Evolutionary conservation across 1,140 invertebrate species (phyloP), one percentile per base, ranked within the genome.

Genomic region (Octopus sinensis): DNA sequence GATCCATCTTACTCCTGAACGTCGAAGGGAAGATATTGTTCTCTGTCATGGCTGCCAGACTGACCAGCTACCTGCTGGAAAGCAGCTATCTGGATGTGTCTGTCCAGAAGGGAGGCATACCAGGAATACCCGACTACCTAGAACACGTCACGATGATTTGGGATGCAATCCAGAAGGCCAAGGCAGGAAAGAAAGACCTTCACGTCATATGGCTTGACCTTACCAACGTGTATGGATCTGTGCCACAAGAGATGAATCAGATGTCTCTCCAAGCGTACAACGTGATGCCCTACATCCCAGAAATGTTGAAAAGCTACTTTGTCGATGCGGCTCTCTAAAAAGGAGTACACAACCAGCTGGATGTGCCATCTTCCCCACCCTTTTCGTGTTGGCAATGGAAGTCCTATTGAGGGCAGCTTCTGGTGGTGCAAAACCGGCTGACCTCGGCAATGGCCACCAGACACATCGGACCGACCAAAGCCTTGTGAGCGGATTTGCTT

Each of bases 1-100:
- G 68, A 73, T 71, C 80, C 23, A 83, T 81, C 17, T 79, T 80
- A 23, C 76, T 81, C 54, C 54, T 80, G 68, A 82, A 56, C 56
- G 73, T 80, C 52, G 82, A 82, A n/a, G 79, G 81, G 30, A 80
- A 82, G 52, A 80, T 79, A 82, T 79, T 82, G 13, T 78, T 82
- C 23, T 76, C 82, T 13, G 52, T 83, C 6, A n/a, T 81, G 71
- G 80, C 80, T 17, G 79, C 54, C 23, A 78, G 80, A 54, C 73
- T 82, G 54, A 80, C 79, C 54, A 7, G 43, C 5, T 81, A 81
- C 12, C 79, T 79, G 53, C 17, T 30, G 53, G n/a, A 79, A 4
- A 83, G 81, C 52, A 10, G 71, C 4, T 81, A 83, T 54, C 5
- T 83, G 17, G 77, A 83, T 51, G 75, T 53, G n/a, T 81, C 82